Evolutionary conservation across 2,797 vertebrate species (phyloP), one percentile per base, ranked within the genome.

Genomic region (Anniella stebbinsi): DNA sequence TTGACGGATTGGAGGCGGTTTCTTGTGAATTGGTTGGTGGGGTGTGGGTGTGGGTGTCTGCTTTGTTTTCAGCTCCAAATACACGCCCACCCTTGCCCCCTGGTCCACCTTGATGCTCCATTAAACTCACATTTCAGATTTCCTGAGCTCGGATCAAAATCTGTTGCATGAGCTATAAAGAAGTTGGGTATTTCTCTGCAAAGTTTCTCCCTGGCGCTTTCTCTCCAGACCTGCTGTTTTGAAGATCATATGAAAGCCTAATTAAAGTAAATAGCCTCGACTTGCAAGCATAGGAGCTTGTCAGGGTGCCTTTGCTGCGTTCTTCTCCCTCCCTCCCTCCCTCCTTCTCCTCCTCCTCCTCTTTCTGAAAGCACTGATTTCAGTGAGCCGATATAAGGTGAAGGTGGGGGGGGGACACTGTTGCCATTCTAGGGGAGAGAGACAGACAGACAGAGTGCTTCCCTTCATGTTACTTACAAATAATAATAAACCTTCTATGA

Each of bases 231-330:
- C 5, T 0, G 0, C 84, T 93, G 83, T 91, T 63, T 93, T 91
- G 84, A 89, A 87, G 93, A 30, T 81, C 0, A 0, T 88, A 60
- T 3, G 86, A 81, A 2, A 69, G 66, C 18, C 28, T 84, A 67
- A 75, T 88, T 90, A 92, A 92, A 88, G 80, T 90, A 93, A 94
- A 93, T 90, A 92, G 8, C 90, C 45, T 93, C 60, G 76, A 75
- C 91, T 84, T 88, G 38, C 82, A 90, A 86, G 82, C 86, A 84
- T 17, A 89, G 90, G 78, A 77, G 87, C 91, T 54, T 86, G 93
- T 45, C 84, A 78, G 69, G 76, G 0, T 76, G 30, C 15, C 18
- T 72, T 89, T 84, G 45, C 88, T 92, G 23, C 67, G 69, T 87
- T 25, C 23, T 51, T 69, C 41, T 28, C 80, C 4, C 57, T 8